phyloP scores from a whole-genome alignment of 2,113 vertebrate species.

The Paramormyrops kingsleyae region DNA sequence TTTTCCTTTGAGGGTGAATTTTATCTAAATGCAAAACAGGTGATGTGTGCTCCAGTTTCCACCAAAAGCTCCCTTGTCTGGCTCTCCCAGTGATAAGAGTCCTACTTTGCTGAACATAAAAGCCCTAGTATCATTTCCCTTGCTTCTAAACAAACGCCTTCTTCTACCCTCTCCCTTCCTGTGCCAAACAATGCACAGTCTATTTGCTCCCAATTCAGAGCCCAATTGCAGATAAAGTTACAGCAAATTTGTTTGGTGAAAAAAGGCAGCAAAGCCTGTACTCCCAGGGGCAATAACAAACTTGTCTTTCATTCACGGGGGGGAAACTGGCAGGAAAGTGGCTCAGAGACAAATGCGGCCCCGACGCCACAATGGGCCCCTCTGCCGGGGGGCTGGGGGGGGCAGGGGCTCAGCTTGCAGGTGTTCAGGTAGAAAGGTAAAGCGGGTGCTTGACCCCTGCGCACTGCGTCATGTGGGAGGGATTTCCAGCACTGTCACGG shows the following conservation, averaged over 20 bases:
- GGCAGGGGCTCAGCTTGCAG: slow-evolving; percentile 73
- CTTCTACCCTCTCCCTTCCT: slow-evolving; percentile 67
- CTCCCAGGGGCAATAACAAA: slow-evolving; percentile 84
- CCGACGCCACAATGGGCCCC: slow-evolving; percentile 69
- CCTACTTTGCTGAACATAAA: slow-evolving; percentile 76
- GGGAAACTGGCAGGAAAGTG: slow-evolving; percentile 67
- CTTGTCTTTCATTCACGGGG: slow-evolving; percentile 77
- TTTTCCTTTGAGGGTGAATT: slow-evolving; percentile 58
- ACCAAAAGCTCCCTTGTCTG: slow-evolving; percentile 69
- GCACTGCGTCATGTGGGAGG: slow-evolving; percentile 60
- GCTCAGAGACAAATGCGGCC: slow-evolving; percentile 73
- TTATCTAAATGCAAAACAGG: slow-evolving; percentile 76
- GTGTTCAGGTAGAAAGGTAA: slow-evolving; percentile 72
- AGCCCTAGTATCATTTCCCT: slow-evolving; percentile 74
- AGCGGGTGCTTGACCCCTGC: slow-evolving; percentile 64
- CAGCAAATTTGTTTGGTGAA: slow-evolving; percentile 99
- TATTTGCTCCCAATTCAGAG: slow-evolving; percentile 83
- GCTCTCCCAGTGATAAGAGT: slow-evolving; percentile 70
- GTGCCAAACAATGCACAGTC: slow-evolving; percentile 77
- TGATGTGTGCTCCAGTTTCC: slow-evolving; percentile 67
- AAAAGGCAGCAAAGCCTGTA: slow-evolving; percentile 83
- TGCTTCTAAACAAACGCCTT: slow-evolving; percentile 73
- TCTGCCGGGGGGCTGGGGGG: slow-evolving; percentile 66
- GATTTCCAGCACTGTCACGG: slow-evolving; percentile 62
- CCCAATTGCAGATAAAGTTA: slow-evolving; percentile 98